Evolutionary conservation across 2,888 invertebrate genomes (phyloP).

Genomic region (Copidosoma aretas): DNA sequence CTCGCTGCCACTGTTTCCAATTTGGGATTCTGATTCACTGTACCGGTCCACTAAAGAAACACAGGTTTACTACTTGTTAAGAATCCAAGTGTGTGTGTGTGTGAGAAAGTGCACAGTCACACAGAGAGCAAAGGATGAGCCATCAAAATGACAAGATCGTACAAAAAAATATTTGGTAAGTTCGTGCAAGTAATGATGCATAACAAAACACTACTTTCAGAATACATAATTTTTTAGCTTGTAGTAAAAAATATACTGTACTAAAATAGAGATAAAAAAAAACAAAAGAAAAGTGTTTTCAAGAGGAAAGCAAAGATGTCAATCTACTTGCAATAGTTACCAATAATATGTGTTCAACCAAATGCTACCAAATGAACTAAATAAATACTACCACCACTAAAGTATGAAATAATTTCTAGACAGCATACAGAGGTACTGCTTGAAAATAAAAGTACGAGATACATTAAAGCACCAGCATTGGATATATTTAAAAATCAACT

Average conservation of each 20-base stretch:
- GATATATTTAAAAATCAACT: slow-evolving; percentile 25
- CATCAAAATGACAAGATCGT: slow-evolving; percentile 15
- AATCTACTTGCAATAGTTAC: background rate
- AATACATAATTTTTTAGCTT: slow-evolving; percentile 8
- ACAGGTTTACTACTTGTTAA: slow-evolving; percentile 47
- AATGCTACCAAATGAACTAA: slow-evolving; percentile 29
- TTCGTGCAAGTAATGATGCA: slow-evolving; percentile 36
- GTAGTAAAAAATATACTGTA: background rate
- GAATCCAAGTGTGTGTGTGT: background rate
- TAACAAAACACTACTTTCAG: slow-evolving; percentile 34
- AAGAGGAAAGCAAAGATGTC: background rate
- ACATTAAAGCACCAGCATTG: slow-evolving; percentile 36
- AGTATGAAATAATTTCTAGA: slow-evolving; percentile 28
- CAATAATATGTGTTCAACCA: background rate
- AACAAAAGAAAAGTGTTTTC: too few relatives aligned
- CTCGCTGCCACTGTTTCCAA: slow-evolving; percentile 66
- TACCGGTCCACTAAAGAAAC: slow-evolving; percentile 80
- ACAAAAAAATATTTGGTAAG: slow-evolving; percentile 8
- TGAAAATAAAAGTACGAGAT: slow-evolving; percentile 22
- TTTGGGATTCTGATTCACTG: slow-evolving; percentile 88
- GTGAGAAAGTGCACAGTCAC: slow-evolving; percentile 30
- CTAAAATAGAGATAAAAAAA: background rate
- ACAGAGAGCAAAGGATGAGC: slow-evolving; percentile 34
- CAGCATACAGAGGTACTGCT: slow-evolving; percentile 14
- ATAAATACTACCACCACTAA: slow-evolving; percentile 41